A percentile compares a stretch with the other conserved stretches of the same genome.
These are phyloP conservation scores for Karalla daura DNA, from an alignment of 2,797 vertebrate genomes.

Conservation along the genomic window DNA sequence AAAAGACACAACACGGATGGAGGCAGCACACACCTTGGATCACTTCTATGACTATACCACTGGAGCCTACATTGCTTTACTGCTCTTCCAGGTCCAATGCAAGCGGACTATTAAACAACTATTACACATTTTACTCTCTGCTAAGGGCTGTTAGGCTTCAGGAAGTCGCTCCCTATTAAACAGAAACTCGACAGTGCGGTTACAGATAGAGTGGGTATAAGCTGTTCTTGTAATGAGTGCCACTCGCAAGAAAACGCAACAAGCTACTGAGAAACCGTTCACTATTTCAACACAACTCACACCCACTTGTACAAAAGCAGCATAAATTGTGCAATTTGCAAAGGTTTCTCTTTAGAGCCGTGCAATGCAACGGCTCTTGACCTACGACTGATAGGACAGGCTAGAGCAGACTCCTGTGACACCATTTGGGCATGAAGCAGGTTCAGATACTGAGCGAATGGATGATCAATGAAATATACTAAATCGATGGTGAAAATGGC, in stretches of 20 bases:
- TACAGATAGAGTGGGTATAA: not conserved
- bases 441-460: too few relatives aligned
- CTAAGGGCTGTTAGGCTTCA: not conserved
- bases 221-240: not conserved
- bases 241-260: not conserved
- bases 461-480: too few relatives aligned
- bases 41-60: not conserved
- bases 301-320: not conserved
- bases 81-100: not conserved
- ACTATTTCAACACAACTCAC: not conserved
- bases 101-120: not conserved
- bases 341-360: not conserved
- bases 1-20: slow-evolving; percentile 30
- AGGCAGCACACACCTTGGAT: slow-evolving; percentile 11
- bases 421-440: too few relatives aligned
- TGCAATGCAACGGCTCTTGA: too few relatives aligned
- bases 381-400: too few relatives aligned
- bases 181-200: not conserved
- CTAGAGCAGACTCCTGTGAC: too few relatives aligned
- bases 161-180: not conserved
- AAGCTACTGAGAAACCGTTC: not conserved
- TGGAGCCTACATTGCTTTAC: not conserved
- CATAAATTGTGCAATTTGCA: not conserved
- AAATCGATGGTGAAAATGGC: too few relatives aligned
- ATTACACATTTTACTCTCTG: not conserved